phyloP scores from a whole-genome alignment of 1,140 invertebrate species.

The Galendromus occidentalis region DNA sequence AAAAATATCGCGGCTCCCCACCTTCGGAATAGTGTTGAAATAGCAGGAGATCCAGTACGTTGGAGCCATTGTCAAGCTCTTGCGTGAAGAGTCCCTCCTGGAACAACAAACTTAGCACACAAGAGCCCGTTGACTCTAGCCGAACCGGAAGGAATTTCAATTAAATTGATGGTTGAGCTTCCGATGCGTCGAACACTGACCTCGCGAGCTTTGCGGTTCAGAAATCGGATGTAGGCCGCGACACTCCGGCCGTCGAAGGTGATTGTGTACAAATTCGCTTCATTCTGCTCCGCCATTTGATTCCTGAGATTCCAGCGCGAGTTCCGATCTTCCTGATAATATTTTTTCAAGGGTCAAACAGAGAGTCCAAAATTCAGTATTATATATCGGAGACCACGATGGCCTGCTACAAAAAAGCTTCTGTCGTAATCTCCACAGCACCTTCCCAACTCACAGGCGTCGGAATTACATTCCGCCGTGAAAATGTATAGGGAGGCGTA shows the following conservation, averaged over 20 bases:
- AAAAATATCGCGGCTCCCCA: not conserved
- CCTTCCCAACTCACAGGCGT: not conserved
- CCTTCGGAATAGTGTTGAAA: not conserved
- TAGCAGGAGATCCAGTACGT: not conserved
- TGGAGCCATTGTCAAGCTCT: not conserved
- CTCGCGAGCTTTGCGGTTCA: slow-evolving; percentile 1
- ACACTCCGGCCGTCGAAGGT: not conserved
- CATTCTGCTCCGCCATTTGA: slow-evolving; percentile 7
- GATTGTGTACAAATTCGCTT: slow-evolving; percentile 4
- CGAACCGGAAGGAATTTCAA: not conserved
- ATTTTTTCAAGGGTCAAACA: too few relatives aligned
- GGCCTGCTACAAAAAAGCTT: too few relatives aligned
- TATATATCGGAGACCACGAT: too few relatives aligned
- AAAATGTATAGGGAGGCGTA: not conserved
- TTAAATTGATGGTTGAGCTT: not conserved
- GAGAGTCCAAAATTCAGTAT: too few relatives aligned
- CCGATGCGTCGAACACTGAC: not conserved
- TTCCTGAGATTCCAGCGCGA: not conserved
- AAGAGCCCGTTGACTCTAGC: not conserved
- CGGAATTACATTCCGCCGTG: not conserved
- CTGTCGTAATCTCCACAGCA: too few relatives aligned
- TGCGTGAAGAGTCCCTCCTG: not conserved
- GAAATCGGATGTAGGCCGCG: not conserved
- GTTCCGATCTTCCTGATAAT: not conserved
- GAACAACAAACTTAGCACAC: not conserved